phyloP scores from a whole-genome alignment of 2,888 invertebrate genomes.

The Sthenelais limicola region DNA sequence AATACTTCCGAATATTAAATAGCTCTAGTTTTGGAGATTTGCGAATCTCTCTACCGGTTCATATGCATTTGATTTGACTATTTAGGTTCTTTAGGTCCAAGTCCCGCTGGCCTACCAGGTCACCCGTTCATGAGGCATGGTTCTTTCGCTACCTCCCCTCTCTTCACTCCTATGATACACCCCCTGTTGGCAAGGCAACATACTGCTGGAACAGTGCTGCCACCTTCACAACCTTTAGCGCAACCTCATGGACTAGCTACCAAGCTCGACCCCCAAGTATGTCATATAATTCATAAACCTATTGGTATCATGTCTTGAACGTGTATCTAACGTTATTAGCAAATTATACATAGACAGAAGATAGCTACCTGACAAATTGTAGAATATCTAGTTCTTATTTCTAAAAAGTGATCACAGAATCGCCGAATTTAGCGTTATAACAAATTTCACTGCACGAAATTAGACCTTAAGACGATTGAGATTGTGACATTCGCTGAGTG shows the following conservation, averaged over 20 bases:
- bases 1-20: neutral
- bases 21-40: neutral
- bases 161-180: conserved; percentile 63
- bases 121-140: conserved; percentile 60
- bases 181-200: conserved; percentile 36
- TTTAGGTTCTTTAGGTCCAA: conserved; percentile 24
- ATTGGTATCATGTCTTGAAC: no score
- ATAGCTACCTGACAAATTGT: no score
- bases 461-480: no score
- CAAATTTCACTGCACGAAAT: no score
- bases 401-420: no score
- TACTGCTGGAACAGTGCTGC: neutral
- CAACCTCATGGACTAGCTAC: conserved; percentile 39
- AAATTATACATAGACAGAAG: no score
- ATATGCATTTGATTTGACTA: neutral
- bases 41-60: neutral
- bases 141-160: conserved; percentile 54
- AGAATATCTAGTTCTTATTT: no score
- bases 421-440: no score
- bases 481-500: no score
- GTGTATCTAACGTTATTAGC: no score
- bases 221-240: conserved; percentile 34
- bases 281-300: no score
- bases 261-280: conserved; percentile 36
- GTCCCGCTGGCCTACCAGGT: conserved; percentile 11